Evolutionary conservation across 2,113 vertebrate species (phyloP), one percentile per base, ranked within the genome.

Genomic region (Phoxinus phoxinus): DNA sequence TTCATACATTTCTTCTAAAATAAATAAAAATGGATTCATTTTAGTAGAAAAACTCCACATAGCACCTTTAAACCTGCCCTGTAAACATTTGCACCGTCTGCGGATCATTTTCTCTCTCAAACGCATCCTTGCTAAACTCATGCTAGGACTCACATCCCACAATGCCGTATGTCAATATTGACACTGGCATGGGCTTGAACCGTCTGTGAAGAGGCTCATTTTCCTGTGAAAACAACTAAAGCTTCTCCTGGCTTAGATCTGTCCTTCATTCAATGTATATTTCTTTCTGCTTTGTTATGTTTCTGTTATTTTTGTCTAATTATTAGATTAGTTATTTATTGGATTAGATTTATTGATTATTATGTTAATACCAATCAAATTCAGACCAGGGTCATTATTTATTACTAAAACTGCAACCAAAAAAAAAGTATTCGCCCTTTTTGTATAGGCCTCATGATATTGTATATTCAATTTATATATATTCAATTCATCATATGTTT

Each of bases 131-230:
- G 32, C 13, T 56, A 9, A 32, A 17, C 48, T 41, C 72, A 77
- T 19, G 15, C 59, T 67, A 61, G 51, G 35, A 13, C 23, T 15
- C 73, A 86, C 67, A 4, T 87, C 73, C 88, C 48, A 81, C 87
- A 85, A 86, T 84, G 88, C 89, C 87, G 80, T 86, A 65, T 90
- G 93, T 93, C 90, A 94, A 93, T 94, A 93, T 94, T 94, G 87
- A 89, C 89, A 86, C 90, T 93, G 93, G 91, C 91, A 58, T 81
- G 61, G 53, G 27, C 56, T 41, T 27, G 59, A 53, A 30, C 76
- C 23, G n/a, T 46, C 76, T 35, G 46, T 59, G n/a, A 85, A 58
- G 61, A 84, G 35, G n/a, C 67, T 32, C 72, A 83, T 44, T 17
- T 56, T 59, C 46, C 30, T 53, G 44, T 48, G 58, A 77, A 67